phyloP scores from a whole-genome alignment of 2,888 invertebrate genomes.

The Palloptera scutellata region DNA sequence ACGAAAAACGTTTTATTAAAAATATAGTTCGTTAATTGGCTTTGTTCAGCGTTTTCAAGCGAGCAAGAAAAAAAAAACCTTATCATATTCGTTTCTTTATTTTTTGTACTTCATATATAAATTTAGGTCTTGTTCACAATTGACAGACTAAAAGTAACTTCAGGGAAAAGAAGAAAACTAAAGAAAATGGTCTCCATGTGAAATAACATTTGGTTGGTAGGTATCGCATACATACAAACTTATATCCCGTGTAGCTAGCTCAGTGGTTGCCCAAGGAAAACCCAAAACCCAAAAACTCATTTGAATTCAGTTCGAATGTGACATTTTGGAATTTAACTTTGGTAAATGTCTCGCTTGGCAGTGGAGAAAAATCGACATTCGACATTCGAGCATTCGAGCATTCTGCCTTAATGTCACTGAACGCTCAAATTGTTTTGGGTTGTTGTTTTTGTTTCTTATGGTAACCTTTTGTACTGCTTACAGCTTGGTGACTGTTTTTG shows the following conservation, averaged over 20 bases:
- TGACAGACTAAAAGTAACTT: not conserved
- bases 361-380: no score
- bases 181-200: no score
- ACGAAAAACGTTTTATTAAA: conserved; percentile 17
- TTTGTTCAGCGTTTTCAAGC: not conserved
- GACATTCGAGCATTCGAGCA: no score
- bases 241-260: no score
- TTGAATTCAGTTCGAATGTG: conserved; percentile 56
- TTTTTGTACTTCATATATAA: not conserved
- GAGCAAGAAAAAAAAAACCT: not conserved
- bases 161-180: no score
- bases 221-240: no score
- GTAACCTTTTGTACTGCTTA: not conserved
- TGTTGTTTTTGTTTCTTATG: conserved; percentile 31
- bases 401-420: conserved; percentile 46
- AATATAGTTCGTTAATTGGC: conserved; percentile 15
- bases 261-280: not conserved
- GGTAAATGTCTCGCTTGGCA: conserved; percentile 41
- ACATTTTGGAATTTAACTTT: conserved; percentile 46
- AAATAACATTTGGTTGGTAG: no score
- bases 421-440: conserved; percentile 53
- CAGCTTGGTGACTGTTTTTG: not conserved
- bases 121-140: not conserved
- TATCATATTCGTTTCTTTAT: not conserved
- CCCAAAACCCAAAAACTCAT: conserved; percentile 39